A percentile compares a stretch with the other conserved stretches of the same genome.
phyloP scores from a whole-genome alignment of 2,888 invertebrate species.

The Operophtera brumata region DNA sequence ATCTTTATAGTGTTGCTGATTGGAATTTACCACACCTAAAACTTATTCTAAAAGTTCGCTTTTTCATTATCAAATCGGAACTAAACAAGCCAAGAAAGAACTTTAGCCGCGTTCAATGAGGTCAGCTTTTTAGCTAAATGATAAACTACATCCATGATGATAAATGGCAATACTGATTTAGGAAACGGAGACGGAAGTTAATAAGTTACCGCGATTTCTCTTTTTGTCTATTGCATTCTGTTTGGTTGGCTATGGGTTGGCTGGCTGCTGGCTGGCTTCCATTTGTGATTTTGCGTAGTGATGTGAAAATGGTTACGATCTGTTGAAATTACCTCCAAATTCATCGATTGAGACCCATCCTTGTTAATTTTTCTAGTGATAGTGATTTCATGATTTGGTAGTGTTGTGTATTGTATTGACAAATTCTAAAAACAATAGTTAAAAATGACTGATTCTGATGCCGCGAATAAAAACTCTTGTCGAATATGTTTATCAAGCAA shows the following conservation, averaged over 20 bases:
- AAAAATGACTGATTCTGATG: constrained; percentile 57
- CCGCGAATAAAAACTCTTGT: constrained; percentile 66
- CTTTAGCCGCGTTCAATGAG: too few relatives aligned
- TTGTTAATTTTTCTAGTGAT: constrained; percentile 28
- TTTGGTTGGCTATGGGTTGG: neutral
- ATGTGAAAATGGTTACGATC: constrained; percentile 38
- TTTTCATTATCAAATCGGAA: too few relatives aligned
- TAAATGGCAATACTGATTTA: neutral
- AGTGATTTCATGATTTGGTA: constrained; percentile 30
- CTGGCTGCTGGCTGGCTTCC: constrained; percentile 17
- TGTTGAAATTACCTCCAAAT: constrained; percentile 16
- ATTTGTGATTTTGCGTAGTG: constrained; percentile 32
- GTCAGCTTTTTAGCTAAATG: too few relatives aligned
- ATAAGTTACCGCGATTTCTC: neutral
- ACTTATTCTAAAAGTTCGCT: too few relatives aligned
- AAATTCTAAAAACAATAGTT: constrained; percentile 33
- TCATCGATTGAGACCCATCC: constrained; percentile 30
- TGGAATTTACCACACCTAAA: too few relatives aligned
- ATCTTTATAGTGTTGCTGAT: too few relatives aligned
- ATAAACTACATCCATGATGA: too few relatives aligned
- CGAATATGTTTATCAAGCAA: constrained; percentile 70
- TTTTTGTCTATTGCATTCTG: constrained; percentile 3
- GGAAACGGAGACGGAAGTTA: constrained; percentile 14
- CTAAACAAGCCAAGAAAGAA: too few relatives aligned
- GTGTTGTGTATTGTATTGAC: constrained; percentile 20